These are phyloP conservation scores for Linepithema humile DNA, from an alignment of 1,140 invertebrate species.

Conservation along the genomic window DNA sequence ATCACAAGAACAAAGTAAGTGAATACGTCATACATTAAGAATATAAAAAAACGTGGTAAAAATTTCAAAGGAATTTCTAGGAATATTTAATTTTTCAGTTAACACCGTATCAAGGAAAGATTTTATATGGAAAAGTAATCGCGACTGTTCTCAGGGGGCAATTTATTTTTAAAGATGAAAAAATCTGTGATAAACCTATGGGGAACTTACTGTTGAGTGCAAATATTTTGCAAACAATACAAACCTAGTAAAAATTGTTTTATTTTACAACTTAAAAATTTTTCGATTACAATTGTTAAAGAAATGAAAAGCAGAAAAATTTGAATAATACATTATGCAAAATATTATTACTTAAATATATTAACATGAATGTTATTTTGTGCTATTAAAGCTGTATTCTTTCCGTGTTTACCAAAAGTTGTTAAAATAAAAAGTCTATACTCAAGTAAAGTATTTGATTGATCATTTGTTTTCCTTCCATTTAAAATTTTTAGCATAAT, in stretches of 20 bases:
- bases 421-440: no score
- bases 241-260: background rate
- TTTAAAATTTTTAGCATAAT: no score
- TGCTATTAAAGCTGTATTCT: no score
- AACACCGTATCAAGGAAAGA: constrained; percentile 17
- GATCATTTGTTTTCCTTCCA: no score
- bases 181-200: background rate
- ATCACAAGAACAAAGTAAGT: constrained; percentile 23
- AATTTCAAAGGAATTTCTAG: background rate
- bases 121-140: constrained; percentile 15
- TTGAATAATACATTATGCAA: background rate
- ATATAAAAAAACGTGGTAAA: background rate
- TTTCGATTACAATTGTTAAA: background rate
- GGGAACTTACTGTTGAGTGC: background rate
- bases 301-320: background rate
- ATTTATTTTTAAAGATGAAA: background rate
- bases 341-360: background rate
- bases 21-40: background rate
- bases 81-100: constrained; percentile 23
- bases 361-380: no score
- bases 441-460: no score
- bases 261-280: background rate
- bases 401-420: no score
- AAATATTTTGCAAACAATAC: background rate
- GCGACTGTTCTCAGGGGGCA: background rate